phyloP scores from a whole-genome alignment of 2,797 vertebrate genomes.

The Ctenosaura bakeri region DNA sequence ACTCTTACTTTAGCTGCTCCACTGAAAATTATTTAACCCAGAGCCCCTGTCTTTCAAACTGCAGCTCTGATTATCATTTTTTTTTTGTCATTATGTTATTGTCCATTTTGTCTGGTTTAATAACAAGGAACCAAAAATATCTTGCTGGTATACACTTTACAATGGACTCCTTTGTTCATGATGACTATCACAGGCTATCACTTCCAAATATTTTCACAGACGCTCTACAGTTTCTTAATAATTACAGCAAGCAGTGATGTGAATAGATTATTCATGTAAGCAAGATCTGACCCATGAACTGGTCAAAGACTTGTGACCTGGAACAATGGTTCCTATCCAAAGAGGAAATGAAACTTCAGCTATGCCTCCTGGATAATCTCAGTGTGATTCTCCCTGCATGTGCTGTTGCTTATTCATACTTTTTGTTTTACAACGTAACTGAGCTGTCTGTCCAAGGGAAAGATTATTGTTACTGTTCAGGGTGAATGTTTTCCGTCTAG shows the following conservation, averaged over 20 bases:
- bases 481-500: background rate
- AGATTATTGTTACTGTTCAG: background rate
- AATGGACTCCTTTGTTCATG: constrained; percentile 27
- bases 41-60: background rate
- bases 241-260: constrained; percentile 23
- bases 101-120: constrained; percentile 5
- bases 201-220: background rate
- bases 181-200: constrained; percentile 25
- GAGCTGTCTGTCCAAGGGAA: background rate
- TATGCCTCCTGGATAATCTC: background rate
- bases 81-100: background rate
- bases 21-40: background rate
- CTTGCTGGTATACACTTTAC: constrained; percentile 7
- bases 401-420: background rate
- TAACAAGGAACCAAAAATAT: constrained; percentile 17
- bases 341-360: constrained; percentile 30
- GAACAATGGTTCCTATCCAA: constrained; percentile 10
- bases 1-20: background rate
- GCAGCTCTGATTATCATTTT: background rate
- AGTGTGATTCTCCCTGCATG: background rate
- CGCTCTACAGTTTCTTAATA: constrained; percentile 13
- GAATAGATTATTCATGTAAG: constrained; percentile 25
- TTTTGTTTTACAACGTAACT: background rate
- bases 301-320: constrained; percentile 17
- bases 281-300: constrained; percentile 37